Percentiles rank a stretch among this genome's conserved stretches.
phyloP scores from a whole-genome alignment of 1,140 invertebrate genomes.

The Ctenoplectra terminalis region DNA sequence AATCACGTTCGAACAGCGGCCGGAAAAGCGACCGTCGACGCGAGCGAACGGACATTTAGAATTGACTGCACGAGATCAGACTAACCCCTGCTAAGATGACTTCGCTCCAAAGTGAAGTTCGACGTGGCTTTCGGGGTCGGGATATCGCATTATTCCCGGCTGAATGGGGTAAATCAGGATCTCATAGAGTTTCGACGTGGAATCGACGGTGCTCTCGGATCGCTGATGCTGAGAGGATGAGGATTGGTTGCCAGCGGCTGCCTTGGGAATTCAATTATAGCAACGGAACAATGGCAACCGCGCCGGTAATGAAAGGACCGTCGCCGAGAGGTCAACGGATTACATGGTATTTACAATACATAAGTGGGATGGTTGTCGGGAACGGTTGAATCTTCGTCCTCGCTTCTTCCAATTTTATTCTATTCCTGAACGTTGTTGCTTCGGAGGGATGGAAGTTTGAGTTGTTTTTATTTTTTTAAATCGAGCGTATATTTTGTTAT shows the following conservation, averaged over 20 bases:
- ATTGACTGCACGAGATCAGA: constrained; percentile 54
- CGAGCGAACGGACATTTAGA: constrained; percentile 58
- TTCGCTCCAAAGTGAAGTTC: constrained; percentile 49
- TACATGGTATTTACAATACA: constrained; percentile 75
- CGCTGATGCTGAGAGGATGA: constrained; percentile 69
- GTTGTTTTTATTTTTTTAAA: not conserved
- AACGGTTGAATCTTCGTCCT: not conserved
- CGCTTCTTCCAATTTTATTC: not conserved
- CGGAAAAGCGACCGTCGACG: constrained; percentile 22
- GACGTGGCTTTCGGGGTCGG: constrained; percentile 64
- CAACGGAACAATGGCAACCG: constrained; percentile 74
- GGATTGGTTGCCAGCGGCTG: constrained; percentile 64
- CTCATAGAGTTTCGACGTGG: constrained; percentile 66
- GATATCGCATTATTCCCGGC: constrained; percentile 73
- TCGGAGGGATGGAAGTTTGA: not conserved
- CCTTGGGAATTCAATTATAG: constrained; percentile 80
- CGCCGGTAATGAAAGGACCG: constrained; percentile 74
- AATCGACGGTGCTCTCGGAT: constrained; percentile 65
- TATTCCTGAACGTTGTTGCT: too few relatives aligned
- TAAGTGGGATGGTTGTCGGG: constrained; percentile 60
- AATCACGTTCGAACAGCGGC: constrained; percentile 1
- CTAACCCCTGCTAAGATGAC: constrained; percentile 57
- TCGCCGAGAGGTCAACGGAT: constrained; percentile 71
- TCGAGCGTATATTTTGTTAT: too few relatives aligned
- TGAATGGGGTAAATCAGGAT: constrained; percentile 75